Base-by-base conservation (phyloP, 2,888 invertebrate genomes). In the Bembecia ichneumoniformis region DNA sequence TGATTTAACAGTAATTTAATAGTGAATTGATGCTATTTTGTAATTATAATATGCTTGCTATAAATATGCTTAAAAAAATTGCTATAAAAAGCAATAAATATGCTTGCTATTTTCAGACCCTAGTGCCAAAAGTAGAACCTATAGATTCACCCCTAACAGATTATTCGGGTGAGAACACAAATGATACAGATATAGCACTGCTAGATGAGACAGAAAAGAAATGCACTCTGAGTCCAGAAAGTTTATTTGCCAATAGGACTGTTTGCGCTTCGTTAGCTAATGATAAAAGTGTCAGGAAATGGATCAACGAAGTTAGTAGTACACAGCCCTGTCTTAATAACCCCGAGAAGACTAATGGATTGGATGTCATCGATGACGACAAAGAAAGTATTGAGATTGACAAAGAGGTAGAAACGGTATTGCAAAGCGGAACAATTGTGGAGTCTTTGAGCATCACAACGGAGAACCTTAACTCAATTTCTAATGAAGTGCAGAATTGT, bases 381-480 rank as follows among this genome's bases (percentile, higher is more conserved):
- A 81, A 79, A 52, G 82, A 81, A 20, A 68, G 74, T 35, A 66
- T 82, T 48, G 87, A 87, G 55, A 87, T 87, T 54, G 87, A 88
- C 52, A 87, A 86, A 52, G 87, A 87, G 62, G 83, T 87, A 0
- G 87, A 88, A 58, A 84, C 78, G 0, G 87, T 87, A 0, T 52
- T 88, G 47, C 86, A 88, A 57, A 86, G 87, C 55, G 87, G 87
- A 13, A 84, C 86, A 3, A 81, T 82, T 48, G 86, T 87, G 9
- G 87, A 87, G 56, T 82, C 84, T 0, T 60, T 87, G 52, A 87
- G 79, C 57, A 81, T 84, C 51, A 77, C 84, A 20, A 81, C 82
- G 0, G 86, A 82, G 54, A 86, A 79, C 59, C 60, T 84, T 3
- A 86, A 81, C 57, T 70, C 78, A 1, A 77, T 82, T 5, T 78